Percentiles rank a stretch among this genome's conserved stretches.
phyloP scores from a whole-genome alignment of 2,888 invertebrate genomes.

The Mechanitis messenoides region DNA sequence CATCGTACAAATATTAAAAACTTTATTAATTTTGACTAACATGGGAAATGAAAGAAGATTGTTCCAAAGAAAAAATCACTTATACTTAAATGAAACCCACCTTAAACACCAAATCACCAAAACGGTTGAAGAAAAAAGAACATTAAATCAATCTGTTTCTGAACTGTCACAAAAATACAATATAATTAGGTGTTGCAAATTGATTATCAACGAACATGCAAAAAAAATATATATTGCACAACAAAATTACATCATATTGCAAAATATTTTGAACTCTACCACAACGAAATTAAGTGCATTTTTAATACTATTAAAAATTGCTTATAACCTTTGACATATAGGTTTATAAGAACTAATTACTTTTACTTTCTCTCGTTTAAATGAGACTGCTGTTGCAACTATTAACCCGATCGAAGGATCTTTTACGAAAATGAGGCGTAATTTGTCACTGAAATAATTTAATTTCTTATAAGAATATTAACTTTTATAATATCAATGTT shows the following conservation, averaged over 20 bases:
- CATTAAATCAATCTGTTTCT: conserved; percentile 10
- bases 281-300: conserved; percentile 17
- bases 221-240: conserved; percentile 8
- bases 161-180: conserved; percentile 8
- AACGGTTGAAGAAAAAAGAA: conserved; percentile 2
- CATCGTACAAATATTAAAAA: too few relatives aligned
- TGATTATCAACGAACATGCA: conserved; percentile 19
- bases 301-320: conserved; percentile 8
- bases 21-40: too few relatives aligned
- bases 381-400: not conserved
- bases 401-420: too few relatives aligned
- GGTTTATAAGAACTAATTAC: conserved; percentile 15
- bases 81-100: not conserved
- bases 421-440: too few relatives aligned
- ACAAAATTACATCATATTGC: conserved; percentile 24
- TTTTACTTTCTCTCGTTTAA: conserved; percentile 6
- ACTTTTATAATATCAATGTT: too few relatives aligned
- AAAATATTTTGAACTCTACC: conserved; percentile 1
- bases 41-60: not conserved
- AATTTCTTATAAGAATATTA: too few relatives aligned
- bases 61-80: not conserved
- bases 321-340: conserved; percentile 34
- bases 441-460: too few relatives aligned
- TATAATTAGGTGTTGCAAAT: conserved; percentile 19
- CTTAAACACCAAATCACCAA: not conserved